Evolutionary conservation across 2,797 vertebrate species (phyloP).

Genomic region (Sebastes iracundus): DNA sequence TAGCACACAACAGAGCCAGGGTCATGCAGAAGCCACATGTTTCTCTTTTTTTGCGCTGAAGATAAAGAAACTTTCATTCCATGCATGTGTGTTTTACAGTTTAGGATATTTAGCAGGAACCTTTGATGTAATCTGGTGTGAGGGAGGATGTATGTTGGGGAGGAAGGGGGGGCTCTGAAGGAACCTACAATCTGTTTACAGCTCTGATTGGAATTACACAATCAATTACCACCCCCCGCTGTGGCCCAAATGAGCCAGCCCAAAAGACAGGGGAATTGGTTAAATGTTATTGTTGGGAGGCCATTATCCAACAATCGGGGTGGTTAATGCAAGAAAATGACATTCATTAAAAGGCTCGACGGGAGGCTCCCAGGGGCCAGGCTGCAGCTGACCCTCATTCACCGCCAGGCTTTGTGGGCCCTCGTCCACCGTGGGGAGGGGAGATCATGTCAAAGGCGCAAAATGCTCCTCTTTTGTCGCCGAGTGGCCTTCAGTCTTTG

Average conservation of each 20-base stretch:
- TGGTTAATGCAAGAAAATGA: constrained; percentile 86
- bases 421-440: constrained; percentile 80
- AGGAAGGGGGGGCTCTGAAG: constrained; percentile 54
- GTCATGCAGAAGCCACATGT: constrained; percentile 40
- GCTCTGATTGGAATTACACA: constrained; percentile 81
- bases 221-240: constrained; percentile 79
- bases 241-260: constrained; percentile 84
- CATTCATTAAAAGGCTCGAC: constrained; percentile 89
- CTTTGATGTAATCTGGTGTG: constrained; percentile 76
- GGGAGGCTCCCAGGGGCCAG: constrained; percentile 84
- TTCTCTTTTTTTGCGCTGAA: background rate
- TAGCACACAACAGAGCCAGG: constrained; percentile 51
- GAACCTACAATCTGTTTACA: constrained; percentile 82
- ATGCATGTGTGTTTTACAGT: background rate
- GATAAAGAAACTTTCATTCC: constrained; percentile 16
- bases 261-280: constrained; percentile 88
- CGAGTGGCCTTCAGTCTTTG: constrained; percentile 57
- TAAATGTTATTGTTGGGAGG: constrained; percentile 88
- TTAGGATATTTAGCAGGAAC: constrained; percentile 23
- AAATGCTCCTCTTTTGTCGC: constrained; percentile 78
- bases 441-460: constrained; percentile 74
- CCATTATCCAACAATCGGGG: constrained; percentile 90
- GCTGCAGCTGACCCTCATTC: constrained; percentile 89
- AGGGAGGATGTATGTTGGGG: constrained; percentile 4
- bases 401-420: constrained; percentile 78